Evolutionary conservation across 1,140 invertebrate genomes (phyloP).

Genomic region (Caenorhabditis latens): DNA sequence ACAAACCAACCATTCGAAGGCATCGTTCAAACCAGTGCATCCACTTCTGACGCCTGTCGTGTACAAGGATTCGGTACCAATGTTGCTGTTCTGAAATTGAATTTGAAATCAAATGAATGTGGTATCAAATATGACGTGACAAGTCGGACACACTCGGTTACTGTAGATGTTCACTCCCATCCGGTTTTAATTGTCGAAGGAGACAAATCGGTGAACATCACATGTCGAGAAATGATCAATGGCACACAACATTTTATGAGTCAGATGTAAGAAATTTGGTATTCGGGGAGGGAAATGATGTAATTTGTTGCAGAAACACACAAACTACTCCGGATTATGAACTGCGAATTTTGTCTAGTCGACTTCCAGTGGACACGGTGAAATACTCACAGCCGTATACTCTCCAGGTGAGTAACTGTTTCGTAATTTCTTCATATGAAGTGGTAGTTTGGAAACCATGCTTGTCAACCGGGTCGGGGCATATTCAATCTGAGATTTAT

Average conservation of each 20-base stretch:
- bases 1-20: constrained; percentile 50
- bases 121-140: constrained; percentile 35
- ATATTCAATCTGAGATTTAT: too few relatives aligned
- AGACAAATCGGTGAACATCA: constrained; percentile 58
- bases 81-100: constrained; percentile 47
- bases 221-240: constrained; percentile 33
- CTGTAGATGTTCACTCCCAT: constrained; percentile 56
- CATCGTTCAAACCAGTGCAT: constrained; percentile 15
- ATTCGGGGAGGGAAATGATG: neutral
- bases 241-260: constrained; percentile 21
- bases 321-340: constrained; percentile 1
- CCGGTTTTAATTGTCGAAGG: constrained; percentile 57
- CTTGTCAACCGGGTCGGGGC: too few relatives aligned
- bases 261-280: neutral
- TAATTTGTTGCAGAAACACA: constrained; percentile 5
- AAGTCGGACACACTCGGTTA: neutral
- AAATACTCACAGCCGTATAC: constrained; percentile 39
- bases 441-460: too few relatives aligned
- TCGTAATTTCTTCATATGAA: neutral
- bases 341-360: neutral
- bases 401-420: constrained; percentile 7
- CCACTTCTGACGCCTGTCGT: constrained; percentile 24
- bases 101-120: constrained; percentile 41
- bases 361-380: constrained; percentile 31
- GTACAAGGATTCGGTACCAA: constrained; percentile 52